Evolutionary conservation across 2,888 invertebrate genomes (phyloP), one percentile per base, ranked within the genome.

Genomic region (Campoletis raptor): DNA sequence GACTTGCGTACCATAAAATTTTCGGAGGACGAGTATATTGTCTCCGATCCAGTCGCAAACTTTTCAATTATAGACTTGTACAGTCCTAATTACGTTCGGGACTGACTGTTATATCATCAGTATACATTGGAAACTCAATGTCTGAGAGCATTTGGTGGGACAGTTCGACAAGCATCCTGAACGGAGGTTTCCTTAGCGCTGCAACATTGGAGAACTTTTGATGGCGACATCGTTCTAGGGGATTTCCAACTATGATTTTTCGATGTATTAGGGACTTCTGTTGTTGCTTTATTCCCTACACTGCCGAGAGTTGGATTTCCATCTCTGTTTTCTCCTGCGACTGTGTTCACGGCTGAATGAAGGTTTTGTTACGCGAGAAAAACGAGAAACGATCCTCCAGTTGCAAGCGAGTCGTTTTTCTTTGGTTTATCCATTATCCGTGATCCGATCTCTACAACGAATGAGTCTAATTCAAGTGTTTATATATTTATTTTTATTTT

Each of bases 281-380:
- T 12, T 30, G 30, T 42, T 6, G 12, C 12, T 5, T 36, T 30
- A 42, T 80, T 80, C 42, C 30, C 9, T 6, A 72, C 30, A 21
- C 57, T 70, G 69, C 2, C 42, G 7, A 30, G 30, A 64, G n/a
- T n/a, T 48, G 36, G 36, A 48, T 61, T 37, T 80, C 37, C 24
- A 10, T 48, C 54, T 37, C n/a, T 30, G 61, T 61, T 40, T n/a
- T 54, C 2, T 54, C 24, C 18, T 52, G 48, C 42, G 21, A 54
- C 67, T 42, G 54, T 48, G 52, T 81, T 81, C 81, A 81, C 57
- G 52, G 8, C 18, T 66, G 66, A 74, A 30, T 67, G 42, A 36
- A 70, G 81, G 67, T 80, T 80, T 36, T 52, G 57, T 81, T 81
- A 30, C 81, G 57, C 48, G 74, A 73, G 74, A 74, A 36, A 30